Base-by-base conservation (phyloP, 2,797 vertebrate species). In the Eidolon dupreanum region DNA sequence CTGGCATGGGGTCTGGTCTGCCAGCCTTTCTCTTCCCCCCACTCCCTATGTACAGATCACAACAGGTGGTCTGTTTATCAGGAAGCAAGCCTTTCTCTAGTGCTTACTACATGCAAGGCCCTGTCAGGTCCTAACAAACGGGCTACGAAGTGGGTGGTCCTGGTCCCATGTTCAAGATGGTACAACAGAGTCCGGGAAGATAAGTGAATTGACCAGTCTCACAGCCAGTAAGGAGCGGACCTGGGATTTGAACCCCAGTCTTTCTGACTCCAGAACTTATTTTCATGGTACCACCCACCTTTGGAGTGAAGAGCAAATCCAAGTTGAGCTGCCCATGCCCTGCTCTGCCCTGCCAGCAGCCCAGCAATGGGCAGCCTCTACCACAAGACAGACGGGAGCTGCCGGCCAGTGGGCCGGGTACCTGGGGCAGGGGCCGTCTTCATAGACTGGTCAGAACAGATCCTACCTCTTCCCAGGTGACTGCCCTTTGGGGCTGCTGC, bases 11-110 rank as follows among this genome's bases (percentile, higher is more conserved):
- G n/a, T 57, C 68, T 75, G 66, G 31, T 9, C 28, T 1, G 41
- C 36, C 2, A 3, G 43, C 55, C 26, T 66, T 4, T 46, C 17
- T 66, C 49, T 49, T 49, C 12, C 8, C 28, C 9, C 33, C 31
- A 2, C 6, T 12, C 8, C 13, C 1, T 3, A 0, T 2, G 8
- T 70, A 2, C 0, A 0, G 36, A 24, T n/a, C 53, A 57, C 19
- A 46, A 0, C 13, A 36, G 26, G 17, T 1, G 6, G 65, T 63
- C 68, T 51, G 10, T 49, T 12, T 66, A 8, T 41, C n/a, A n/a
- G 49, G 74, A 46, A 12, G 26, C 6, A 15, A 38, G 17, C 63
- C 3, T 90, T 33, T 53, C 41, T 71, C 74, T 7, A 15, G 49
- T 26, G 28, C n/a, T 26, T 17, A 33, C 33, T 55, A 12, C 55